Conservation (phyloP, 2,113 vertebrate species). For the Rattus rattus region DNA sequence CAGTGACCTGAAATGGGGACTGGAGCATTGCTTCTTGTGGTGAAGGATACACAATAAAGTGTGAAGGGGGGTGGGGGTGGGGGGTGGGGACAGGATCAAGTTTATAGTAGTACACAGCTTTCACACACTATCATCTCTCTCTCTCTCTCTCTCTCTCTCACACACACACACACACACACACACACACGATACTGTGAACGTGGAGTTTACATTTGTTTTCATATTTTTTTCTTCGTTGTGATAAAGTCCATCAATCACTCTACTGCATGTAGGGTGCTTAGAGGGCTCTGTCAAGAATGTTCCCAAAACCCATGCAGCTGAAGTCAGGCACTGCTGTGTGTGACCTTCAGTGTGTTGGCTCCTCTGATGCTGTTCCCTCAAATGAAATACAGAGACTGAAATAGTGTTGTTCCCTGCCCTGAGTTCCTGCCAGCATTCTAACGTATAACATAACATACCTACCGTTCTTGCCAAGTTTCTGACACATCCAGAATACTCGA, state of each 20-base stretch:
- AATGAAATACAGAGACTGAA: not conserved
- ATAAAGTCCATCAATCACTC: not conserved
- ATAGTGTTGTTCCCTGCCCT: not conserved
- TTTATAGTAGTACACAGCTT: not conserved
- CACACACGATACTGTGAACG: not conserved
- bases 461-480: not conserved
- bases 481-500: not conserved
- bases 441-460: not conserved
- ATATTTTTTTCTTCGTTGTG: not conserved
- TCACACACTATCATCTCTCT: no score
- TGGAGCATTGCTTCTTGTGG: not conserved
- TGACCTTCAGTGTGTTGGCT: not conserved
- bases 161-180: no score
- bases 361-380: not conserved
- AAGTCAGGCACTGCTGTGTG: not conserved
- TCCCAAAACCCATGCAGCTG: not conserved
- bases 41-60: not conserved
- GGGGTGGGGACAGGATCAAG: not conserved
- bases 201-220: conserved; percentile 7
- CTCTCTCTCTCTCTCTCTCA: not conserved
- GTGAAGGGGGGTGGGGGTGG: not conserved
- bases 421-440: not conserved
- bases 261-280: not conserved
- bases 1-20: not conserved
- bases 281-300: not conserved